Evolutionary conservation across 2,797 vertebrate genomes (phyloP).

Genomic region (Allobates femoralis): DNA sequence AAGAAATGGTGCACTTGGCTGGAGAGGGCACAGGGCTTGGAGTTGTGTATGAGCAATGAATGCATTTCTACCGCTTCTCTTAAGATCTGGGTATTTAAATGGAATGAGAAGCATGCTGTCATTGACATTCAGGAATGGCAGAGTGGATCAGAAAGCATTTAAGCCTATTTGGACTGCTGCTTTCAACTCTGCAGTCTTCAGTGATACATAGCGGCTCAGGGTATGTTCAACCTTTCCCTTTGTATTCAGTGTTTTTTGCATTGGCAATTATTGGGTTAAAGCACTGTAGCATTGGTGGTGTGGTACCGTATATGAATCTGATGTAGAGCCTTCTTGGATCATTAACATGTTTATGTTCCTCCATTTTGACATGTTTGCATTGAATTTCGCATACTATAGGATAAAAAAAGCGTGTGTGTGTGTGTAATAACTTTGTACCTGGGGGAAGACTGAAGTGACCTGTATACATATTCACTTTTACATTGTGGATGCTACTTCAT

Average conservation of each 20-base stretch:
- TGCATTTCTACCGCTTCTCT: constrained; percentile 32
- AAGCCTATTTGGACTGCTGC: constrained; percentile 71
- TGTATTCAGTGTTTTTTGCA: neutral
- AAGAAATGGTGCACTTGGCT: constrained; percentile 53
- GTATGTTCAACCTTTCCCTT: constrained; percentile 17
- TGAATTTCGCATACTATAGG: constrained; percentile 68
- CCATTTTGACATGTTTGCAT: constrained; percentile 76
- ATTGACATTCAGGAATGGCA: constrained; percentile 67
- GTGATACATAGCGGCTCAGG: neutral
- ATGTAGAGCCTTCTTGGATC: constrained; percentile 60
- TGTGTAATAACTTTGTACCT: constrained; percentile 63
- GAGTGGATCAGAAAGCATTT: constrained; percentile 67
- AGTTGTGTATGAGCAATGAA: constrained; percentile 47
- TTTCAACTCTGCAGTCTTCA: constrained; percentile 49
- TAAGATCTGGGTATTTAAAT: constrained; percentile 68
- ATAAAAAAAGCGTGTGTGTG: no score
- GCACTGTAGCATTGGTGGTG: neutral
- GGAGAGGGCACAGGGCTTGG: neutral
- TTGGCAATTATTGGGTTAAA: constrained; percentile 23
- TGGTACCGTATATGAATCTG: neutral
- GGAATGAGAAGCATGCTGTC: constrained; percentile 66
- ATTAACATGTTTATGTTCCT: constrained; percentile 55
- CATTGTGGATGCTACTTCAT: constrained; percentile 63
- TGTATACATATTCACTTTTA: constrained; percentile 61
- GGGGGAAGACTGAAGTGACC: constrained; percentile 30